Evolutionary conservation across 2,888 invertebrate genomes (phyloP).

Genomic region (Biston stratarius): DNA sequence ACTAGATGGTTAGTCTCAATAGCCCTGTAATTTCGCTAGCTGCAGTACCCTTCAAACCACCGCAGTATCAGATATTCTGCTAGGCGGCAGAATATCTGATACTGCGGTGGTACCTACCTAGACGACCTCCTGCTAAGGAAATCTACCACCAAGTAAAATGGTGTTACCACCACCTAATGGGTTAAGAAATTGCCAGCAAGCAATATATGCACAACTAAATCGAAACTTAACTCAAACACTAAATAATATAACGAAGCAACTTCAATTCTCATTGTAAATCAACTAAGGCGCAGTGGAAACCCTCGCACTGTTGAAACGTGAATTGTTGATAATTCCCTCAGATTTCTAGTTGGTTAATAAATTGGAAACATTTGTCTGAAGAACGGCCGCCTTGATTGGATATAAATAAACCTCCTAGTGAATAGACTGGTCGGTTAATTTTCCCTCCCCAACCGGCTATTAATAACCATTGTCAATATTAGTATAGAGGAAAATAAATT

Average conservation of each 20-base stretch:
- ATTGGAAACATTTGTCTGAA: slow-evolving; percentile 43
- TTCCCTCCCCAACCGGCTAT: slow-evolving; percentile 19
- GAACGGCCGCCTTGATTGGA: slow-evolving; percentile 42
- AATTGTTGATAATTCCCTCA: slow-evolving; percentile 32
- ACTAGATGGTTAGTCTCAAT: too few species aligned
- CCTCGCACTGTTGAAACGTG: slow-evolving; percentile 19
- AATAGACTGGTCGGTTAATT: slow-evolving; percentile 33
- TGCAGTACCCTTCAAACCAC: too few species aligned
- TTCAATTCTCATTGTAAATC: slow-evolving; percentile 32
- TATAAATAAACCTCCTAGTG: slow-evolving; percentile 39
- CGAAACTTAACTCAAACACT: slow-evolving; percentile 3
- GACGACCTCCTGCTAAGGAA: too few species aligned
- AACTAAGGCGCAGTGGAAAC: slow-evolving; percentile 21
- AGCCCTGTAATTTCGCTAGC: too few species aligned
- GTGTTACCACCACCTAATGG: too few species aligned
- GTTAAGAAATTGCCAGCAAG: too few species aligned
- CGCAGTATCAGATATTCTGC: too few species aligned
- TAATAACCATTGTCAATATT: slow-evolving; percentile 34
- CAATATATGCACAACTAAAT: background rate
- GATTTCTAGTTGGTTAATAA: slow-evolving; percentile 38
- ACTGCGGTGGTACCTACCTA: too few species aligned
- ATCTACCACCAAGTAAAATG: too few species aligned
- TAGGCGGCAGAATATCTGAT: too few species aligned
- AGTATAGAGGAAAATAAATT: slow-evolving; percentile 18
- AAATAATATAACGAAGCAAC: slow-evolving; percentile 18